Evolutionary conservation across 1,140 invertebrate genomes (phyloP).

Genomic region (Cydia fagiglandana): DNA sequence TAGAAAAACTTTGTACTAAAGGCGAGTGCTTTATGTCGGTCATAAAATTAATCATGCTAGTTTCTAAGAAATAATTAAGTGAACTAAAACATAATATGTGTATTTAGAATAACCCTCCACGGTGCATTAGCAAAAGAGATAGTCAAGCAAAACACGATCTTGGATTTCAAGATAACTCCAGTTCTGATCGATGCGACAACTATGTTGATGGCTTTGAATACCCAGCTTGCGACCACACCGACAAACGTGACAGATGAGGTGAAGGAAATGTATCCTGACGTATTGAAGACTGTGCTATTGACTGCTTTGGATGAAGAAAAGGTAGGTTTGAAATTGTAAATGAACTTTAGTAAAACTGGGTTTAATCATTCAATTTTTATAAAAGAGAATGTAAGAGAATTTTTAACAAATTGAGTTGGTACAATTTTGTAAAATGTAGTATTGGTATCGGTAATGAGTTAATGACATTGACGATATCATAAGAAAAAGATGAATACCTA

Average conservation of each 20-base stretch:
- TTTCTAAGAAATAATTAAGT: too few relatives aligned
- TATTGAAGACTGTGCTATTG: slow-evolving; percentile 54
- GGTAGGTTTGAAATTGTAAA: slow-evolving; percentile 45
- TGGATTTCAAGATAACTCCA: slow-evolving; percentile 69
- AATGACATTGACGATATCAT: too few relatives aligned
- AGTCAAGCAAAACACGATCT: slow-evolving; percentile 66
- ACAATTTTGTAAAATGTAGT: too few relatives aligned
- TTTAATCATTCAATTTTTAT: too few relatives aligned
- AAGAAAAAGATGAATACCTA: too few relatives aligned
- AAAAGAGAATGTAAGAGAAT: too few relatives aligned
- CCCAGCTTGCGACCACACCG: slow-evolving; percentile 54
- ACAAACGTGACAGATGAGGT: slow-evolving; percentile 44
- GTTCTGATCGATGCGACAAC: slow-evolving; percentile 54
- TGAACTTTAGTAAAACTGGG: too few relatives aligned
- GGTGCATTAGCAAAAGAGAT: slow-evolving; percentile 74
- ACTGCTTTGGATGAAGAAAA: slow-evolving; percentile 69
- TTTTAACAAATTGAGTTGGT: too few relatives aligned
- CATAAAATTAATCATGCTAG: too few relatives aligned
- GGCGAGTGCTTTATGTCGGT: too few relatives aligned
- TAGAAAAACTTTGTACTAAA: too few relatives aligned
- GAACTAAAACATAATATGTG: slow-evolving; percentile 1
- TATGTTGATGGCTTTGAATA: slow-evolving; percentile 55
- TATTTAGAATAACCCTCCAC: slow-evolving; percentile 71
- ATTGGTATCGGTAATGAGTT: too few relatives aligned
- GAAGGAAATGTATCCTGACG: slow-evolving; percentile 53